Base-by-base conservation (phyloP, 2,888 invertebrate genomes). In the Cephalotes varians region DNA sequence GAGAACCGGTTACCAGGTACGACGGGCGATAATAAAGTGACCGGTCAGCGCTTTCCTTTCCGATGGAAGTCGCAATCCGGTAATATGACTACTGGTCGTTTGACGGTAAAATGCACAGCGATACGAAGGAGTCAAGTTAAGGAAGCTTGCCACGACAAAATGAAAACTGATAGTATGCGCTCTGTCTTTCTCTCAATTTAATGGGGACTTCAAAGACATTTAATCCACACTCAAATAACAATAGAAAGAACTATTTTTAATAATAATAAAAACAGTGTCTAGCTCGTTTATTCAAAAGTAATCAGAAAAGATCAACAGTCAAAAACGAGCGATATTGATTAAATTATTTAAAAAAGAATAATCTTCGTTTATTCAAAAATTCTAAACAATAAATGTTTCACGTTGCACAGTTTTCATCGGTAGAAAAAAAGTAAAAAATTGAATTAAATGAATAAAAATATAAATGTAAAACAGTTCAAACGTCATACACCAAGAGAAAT, bases 41-140 rank as follows among this genome's bases (percentile, higher is more conserved):
- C 65, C 65, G 76, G 76, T 54, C 76, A 76, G 51, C 67, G 65
- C 51, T 76, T 76, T 65, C 51, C n/a, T 64, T 76, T 64, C 64
- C 74, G 21, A 76, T 76, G 49, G 64, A 25, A 76, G 37, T 76
- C 51, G 49, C 76, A 40, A 40, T 15, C 37, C 12, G 44, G 37
- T 76, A 76, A 76, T 76, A 76, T 28, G 76, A 76, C 76, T 76
- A 51, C 51, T 54, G 65, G n/a, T 76, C 51, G 51, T 76, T 40
- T 51, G 51, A 40, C 51, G 28, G 9, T 76, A 65, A 65, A 65
- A 76, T 40, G 37, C 25, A 5, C 37, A 12, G 25, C 51, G 25
- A 37, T 15, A 64, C 25, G 64, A 64, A 51, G 51, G 15, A 62
- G 15, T 76, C n/a, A 31, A 51, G 37, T 51, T 76, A 25, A 65